Evolutionary conservation across 2,888 invertebrate species (phyloP), one percentile per base, ranked within the genome.

Genomic region (Caenorhabditis uteleia): DNA sequence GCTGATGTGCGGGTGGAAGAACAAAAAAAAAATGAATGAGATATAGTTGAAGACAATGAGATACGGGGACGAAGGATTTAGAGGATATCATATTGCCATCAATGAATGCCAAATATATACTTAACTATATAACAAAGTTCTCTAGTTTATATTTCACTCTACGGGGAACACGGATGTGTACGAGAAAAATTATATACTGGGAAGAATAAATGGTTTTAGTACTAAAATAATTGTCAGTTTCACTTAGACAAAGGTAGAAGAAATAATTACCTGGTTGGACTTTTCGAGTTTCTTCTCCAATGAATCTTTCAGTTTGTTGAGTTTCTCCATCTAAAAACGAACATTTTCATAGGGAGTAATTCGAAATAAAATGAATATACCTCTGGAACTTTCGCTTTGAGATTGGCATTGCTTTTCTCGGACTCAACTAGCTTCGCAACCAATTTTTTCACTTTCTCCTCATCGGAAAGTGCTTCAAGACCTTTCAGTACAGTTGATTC

Each of bases 271-370:
- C 50, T 68, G 67, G 44, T 75, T 71, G 16, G 61, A 49, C 36
- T 55, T 62, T 31, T 75, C 71, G 31, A 64, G 31, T 40, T 75
- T 75, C 54, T 70, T 70, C 54, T 75, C 74, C 38, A 55, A 43
- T 33, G 47, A 46, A 21, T 58, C 59, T 42, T 58, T 60, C n/a
- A 54, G 51, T 44, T 74, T 75, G 40, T 64, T 62, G 3, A 68
- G 34, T 21, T 53, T 67, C 27, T 75, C 74, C 3, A 46, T 36
- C 72, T 75, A 43, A 49, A 72, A n/a, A n/a, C n/a, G n/a, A n/a
- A n/a, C n/a, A 21, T 20, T 31, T 39, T 31, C 23, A 23, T 18
- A n/a, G 14, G 6, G 14, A 10, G 14, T 39, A 18, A 21, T 25
- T 25, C 23, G 23, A 34, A 21, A 14, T 7, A 34, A 31, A 47